Evolutionary conservation across 2,888 invertebrate genomes (phyloP).

Genomic region (Diarsia mendica): DNA sequence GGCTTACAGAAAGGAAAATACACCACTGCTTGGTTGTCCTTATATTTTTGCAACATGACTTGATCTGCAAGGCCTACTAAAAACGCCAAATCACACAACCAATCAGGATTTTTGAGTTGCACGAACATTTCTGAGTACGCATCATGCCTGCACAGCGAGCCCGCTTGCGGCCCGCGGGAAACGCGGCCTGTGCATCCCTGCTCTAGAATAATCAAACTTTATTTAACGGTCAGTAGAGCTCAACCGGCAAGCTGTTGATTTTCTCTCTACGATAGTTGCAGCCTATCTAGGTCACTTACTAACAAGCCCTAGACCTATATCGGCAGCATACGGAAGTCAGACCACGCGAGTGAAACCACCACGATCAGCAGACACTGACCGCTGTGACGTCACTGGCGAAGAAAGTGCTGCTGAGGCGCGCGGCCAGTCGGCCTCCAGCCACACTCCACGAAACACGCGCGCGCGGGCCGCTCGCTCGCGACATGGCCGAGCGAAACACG

Average conservation of each 20-base stretch:
- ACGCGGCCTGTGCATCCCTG: too few species aligned
- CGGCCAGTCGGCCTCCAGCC: constrained; percentile 42
- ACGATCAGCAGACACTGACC: constrained; percentile 69
- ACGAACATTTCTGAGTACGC: too few species aligned
- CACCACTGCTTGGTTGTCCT: too few species aligned
- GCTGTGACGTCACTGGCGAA: constrained; percentile 75
- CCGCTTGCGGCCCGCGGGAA: too few species aligned
- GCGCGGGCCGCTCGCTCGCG: constrained; percentile 73
- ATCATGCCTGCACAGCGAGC: too few species aligned
- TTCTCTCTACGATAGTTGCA: constrained; percentile 3
- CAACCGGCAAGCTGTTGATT: not conserved
- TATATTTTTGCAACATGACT: too few species aligned
- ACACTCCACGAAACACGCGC: constrained; percentile 77
- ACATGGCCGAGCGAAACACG: constrained; percentile 68
- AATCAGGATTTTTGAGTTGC: too few species aligned
- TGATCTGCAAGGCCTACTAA: too few species aligned
- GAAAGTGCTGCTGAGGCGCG: constrained; percentile 60
- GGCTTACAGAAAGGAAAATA: too few species aligned
- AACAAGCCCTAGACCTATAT: constrained; percentile 64
- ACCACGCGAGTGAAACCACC: constrained; percentile 69
- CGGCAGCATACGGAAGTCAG: constrained; percentile 67
- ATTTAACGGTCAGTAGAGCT: constrained; percentile 9
- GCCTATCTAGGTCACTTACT: constrained; percentile 41
- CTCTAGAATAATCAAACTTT: not conserved
- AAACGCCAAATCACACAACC: too few species aligned